Evolutionary conservation across 1,140 invertebrate genomes (phyloP), one percentile per base, ranked within the genome.

Genomic region (Papilio helenus): DNA sequence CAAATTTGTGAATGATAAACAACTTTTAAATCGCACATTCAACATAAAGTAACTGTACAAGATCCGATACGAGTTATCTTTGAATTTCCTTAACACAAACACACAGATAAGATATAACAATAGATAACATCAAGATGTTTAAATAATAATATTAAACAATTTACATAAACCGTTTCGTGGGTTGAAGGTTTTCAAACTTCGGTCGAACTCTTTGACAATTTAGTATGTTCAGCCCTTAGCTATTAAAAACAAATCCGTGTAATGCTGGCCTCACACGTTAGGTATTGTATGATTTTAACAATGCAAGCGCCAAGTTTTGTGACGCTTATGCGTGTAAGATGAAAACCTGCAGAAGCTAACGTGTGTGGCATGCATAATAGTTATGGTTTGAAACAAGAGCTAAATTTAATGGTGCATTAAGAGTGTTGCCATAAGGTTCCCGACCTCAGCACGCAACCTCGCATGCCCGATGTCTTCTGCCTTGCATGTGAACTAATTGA

Each of bases 391-490:
- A 51, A 74, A 74, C 42, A 74, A 74, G 72, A 74, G 72, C 72
- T 74, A 74, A 18, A 74, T 73, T 73, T 73, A 46, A 73, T 81
- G 72, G 80, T 79, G 76, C 79, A 76, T 84, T 79, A 81, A 79
- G 81, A 84, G 81, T 81, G 61, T 80, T 77, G 79, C 81, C 84
- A 89, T 89, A 89, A 87, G 87, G 89, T 90, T 87, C 87, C 86
- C 88, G 88, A 88, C 89, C 90, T 85, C 84, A 82, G 76, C 90
- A 92, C 89, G 91, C 91, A 80, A 90, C 79, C 87, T 91, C 72
- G 90, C 90, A 88, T 90, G 89, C 51, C 72, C 79, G 29, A 81
- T 82, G 84, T 85, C 84, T 80, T 86, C 79, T 82, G 83, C 87
- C 81, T 89, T 84, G 86, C 85, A 83, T 88, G 87, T 81, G 76